Evolutionary conservation across 1,140 invertebrate species (phyloP).

Genomic region (Saccostrea cuccullata): DNA sequence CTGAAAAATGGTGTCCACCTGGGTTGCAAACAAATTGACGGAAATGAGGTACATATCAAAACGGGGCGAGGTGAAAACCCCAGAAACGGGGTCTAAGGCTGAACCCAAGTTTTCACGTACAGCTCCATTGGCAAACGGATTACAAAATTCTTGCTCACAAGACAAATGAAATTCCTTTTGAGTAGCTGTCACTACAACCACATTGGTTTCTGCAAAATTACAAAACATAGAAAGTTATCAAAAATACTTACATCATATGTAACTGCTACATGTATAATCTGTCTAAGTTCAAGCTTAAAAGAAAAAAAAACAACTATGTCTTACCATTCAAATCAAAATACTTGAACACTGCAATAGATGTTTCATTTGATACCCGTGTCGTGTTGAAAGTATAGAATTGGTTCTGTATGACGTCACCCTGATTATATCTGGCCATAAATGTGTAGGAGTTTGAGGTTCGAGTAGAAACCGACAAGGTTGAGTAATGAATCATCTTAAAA

Average conservation of each 20-base stretch:
- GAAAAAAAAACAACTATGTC: not conserved
- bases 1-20: not conserved
- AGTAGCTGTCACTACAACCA: not conserved
- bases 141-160: not conserved
- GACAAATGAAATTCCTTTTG: not conserved
- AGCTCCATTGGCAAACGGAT: not conserved
- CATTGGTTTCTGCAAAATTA: not conserved
- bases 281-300: not conserved
- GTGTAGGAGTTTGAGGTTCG: not conserved
- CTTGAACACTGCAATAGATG: not conserved
- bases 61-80: not conserved
- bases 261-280: not conserved
- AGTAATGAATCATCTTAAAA: not conserved
- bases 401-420: not conserved
- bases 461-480: not conserved
- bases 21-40: not conserved
- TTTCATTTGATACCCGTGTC: not conserved
- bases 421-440: not conserved
- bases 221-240: not conserved
- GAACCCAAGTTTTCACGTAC: not conserved
- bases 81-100: not conserved
- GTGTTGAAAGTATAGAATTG: not conserved
- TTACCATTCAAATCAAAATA: not conserved
- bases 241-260: no score
- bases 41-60: slow-evolving; percentile 1